A percentile compares a stretch with the other conserved stretches of the same genome.
Evolutionary conservation across 1,140 invertebrate genomes (phyloP).

Genomic region (Drosophila auraria): DNA sequence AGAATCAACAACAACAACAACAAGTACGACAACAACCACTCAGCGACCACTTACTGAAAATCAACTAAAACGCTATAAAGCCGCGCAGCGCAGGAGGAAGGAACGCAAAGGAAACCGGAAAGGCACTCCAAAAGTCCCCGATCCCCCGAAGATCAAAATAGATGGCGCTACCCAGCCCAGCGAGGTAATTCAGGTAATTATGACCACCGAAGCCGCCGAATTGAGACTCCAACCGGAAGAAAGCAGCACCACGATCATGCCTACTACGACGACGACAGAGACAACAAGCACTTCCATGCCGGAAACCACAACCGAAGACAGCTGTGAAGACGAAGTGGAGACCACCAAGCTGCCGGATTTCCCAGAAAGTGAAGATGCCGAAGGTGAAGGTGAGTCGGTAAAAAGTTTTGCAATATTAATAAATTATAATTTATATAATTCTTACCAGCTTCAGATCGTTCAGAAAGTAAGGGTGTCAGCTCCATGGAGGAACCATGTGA

Average conservation of each 20-base stretch:
- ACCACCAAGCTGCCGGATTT: slow-evolving; percentile 12
- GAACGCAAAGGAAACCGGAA: slow-evolving; percentile 1
- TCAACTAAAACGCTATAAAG: slow-evolving; percentile 18
- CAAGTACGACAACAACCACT: slow-evolving; percentile 7
- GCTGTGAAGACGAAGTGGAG: slow-evolving; percentile 38
- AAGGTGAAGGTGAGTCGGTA: slow-evolving; percentile 30
- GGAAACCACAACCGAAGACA: slow-evolving; percentile 40
- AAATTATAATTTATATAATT: not conserved
- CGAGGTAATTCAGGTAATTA: slow-evolving; percentile 54
- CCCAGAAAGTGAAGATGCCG: slow-evolving; percentile 14
- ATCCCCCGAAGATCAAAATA: slow-evolving; percentile 56
- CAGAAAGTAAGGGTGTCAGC: not conserved
- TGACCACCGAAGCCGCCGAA: slow-evolving; percentile 28
- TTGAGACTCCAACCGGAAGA: slow-evolving; percentile 29
- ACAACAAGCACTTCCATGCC: slow-evolving; percentile 25
- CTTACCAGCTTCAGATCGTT: not conserved
- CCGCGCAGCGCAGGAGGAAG: not conserved
- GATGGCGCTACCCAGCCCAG: slow-evolving; percentile 61
- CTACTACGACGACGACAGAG: slow-evolving; percentile 17
- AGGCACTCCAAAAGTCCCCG: slow-evolving; percentile 40
- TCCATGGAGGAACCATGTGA: slow-evolving; percentile 43
- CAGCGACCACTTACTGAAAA: not conserved
- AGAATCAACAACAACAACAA: not conserved
- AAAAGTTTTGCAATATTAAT: too few species aligned
- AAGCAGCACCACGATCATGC: slow-evolving; percentile 4